Conservation (phyloP, 2,797 vertebrate species). For the Adelosebastes latens region DNA sequence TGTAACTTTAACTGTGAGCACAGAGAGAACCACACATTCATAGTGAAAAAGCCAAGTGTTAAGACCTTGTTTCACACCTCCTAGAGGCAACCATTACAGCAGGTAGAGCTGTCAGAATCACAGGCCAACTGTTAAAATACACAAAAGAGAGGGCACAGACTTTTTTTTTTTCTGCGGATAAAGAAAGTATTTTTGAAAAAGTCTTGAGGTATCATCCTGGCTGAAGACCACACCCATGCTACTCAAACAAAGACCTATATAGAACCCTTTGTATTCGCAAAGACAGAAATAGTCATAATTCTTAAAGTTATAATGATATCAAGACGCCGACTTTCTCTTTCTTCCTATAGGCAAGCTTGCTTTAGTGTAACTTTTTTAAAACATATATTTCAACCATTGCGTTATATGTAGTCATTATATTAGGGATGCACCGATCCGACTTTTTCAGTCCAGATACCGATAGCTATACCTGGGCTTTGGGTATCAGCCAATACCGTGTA, state of each 20-base stretch:
- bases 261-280: background rate
- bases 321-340: background rate
- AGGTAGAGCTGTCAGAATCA: constrained; percentile 79
- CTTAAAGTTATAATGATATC: background rate
- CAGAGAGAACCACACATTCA: constrained; percentile 75
- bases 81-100: constrained; percentile 80
- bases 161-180: constrained; percentile 48
- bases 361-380: background rate
- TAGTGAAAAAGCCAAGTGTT: constrained; percentile 79
- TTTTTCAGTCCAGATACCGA: too few species aligned
- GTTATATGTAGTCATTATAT: background rate
- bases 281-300: background rate
- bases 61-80: constrained; percentile 82
- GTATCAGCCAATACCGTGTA: too few species aligned
- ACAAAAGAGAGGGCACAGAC: constrained; percentile 65
- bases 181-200: constrained; percentile 60
- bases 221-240: constrained; percentile 48
- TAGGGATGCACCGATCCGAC: background rate
- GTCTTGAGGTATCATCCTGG: constrained; percentile 44
- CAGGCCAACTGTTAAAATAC: constrained; percentile 74
- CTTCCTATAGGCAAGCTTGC: background rate
- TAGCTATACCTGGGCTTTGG: too few species aligned
- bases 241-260: constrained; percentile 28
- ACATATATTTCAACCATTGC: background rate
- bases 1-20: constrained; percentile 83